Evolutionary conservation across 1,140 invertebrate genomes (phyloP), one percentile per base, ranked within the genome.

Genomic region (Orius laevigatus): DNA sequence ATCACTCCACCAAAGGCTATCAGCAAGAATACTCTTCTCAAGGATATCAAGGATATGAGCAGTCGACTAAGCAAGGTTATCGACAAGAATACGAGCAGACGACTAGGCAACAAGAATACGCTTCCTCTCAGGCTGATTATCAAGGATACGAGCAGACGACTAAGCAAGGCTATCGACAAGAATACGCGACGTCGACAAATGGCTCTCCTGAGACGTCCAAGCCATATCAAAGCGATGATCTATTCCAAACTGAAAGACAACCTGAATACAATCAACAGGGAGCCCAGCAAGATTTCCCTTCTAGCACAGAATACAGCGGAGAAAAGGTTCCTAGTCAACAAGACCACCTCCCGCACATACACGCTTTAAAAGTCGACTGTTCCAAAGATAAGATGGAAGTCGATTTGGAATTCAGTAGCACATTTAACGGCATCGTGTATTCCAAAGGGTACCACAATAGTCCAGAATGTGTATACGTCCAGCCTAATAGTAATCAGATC

Each of bases 321-420:
- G 70, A 39, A 53, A 70, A 8, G 71, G 71, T 3, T 25, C 25
- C 8, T 25, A 25, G 25, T 4, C 25, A 25, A 25, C 40, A 25
- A 8, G 25, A 25, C 25, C 78, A 82, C 58, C 78, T 78, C 20
- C 79, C 82, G 8, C 79, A 83, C 54, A 79, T 86, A 53, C 77
- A 83, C 56, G 70, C 67, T 1, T 75, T 87, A 40, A 74, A 81
- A 15, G 83, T 85, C 1, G 67, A 78, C 48, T 87, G 84, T 57
- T 75, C 76, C 36, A 84, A 84, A 60, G 80, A 82, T 48, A 76
- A 76, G 72, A 86, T 87, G 84, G 81, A 75, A 0, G 83, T 87
- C 38, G 76, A 78, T 43, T 73, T 86, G 2, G 78, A 81, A 61
- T 87, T 87, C 60, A 82, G 84, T 57, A 71, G 75, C 50, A 62